Percentiles rank a stretch among this genome's conserved stretches.
Conservation (phyloP, 37 sponge, comb jelly and placozoan species). For the Ianthella basta region DNA sequence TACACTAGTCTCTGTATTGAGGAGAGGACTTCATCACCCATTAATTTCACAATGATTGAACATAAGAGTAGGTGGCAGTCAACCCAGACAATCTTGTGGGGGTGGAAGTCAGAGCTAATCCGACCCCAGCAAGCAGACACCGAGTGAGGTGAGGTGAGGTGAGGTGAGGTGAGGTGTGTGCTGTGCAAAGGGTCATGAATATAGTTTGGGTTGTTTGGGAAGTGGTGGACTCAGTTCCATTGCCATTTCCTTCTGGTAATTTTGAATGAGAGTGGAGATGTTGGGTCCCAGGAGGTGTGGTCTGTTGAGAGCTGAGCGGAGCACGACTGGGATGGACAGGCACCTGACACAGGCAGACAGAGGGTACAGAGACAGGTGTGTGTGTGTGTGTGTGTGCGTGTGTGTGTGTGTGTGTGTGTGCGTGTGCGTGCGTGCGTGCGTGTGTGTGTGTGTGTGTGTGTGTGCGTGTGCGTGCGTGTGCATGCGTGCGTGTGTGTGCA, state of each 20-base stretch:
- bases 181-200: neutral
- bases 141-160: too few species aligned
- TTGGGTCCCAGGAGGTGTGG: slow-evolving; percentile 33
- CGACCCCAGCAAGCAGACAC: too few species aligned
- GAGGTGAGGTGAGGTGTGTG: too few species aligned
- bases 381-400: slow-evolving; percentile 1
- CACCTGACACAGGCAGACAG: slow-evolving; percentile 31
- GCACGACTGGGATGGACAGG: slow-evolving; percentile 68
- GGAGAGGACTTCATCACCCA: too few species aligned
- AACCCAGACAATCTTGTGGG: too few species aligned
- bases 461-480: neutral
- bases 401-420: too few species aligned
- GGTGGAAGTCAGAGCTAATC: too few species aligned
- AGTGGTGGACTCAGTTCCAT: slow-evolving; percentile 1
- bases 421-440: too few species aligned
- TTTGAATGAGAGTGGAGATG: slow-evolving; percentile 5
- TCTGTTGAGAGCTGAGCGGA: slow-evolving; percentile 57
- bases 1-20: too few species aligned
- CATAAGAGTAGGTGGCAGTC: too few species aligned
- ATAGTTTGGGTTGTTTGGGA: slow-evolving; percentile 12
- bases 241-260: slow-evolving; percentile 18
- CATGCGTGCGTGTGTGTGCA: neutral
- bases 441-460: neutral
- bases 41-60: too few species aligned
- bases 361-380: neutral